Evolutionary conservation across 2,888 invertebrate genomes (phyloP).

Genomic region (Calliopum simillimum): DNA sequence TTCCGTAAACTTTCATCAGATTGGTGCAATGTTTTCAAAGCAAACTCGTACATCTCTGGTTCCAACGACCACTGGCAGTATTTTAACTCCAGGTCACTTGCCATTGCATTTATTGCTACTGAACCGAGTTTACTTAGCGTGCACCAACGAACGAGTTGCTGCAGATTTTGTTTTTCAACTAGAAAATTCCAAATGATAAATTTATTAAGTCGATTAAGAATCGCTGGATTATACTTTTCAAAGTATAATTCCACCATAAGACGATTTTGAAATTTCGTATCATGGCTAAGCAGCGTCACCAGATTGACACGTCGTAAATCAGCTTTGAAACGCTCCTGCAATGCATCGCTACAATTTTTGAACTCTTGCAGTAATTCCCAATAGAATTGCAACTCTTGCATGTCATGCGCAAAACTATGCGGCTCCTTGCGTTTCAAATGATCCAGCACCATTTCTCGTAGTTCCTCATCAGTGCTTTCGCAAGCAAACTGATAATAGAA

Average conservation of each 20-base stretch:
- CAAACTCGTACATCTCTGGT: constrained; percentile 61
- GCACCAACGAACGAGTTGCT: constrained; percentile 59
- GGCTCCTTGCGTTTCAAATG: constrained; percentile 72
- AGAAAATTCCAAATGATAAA: constrained; percentile 61
- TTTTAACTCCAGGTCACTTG: constrained; percentile 48
- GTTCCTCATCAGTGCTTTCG: constrained; percentile 70
- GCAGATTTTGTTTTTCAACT: constrained; percentile 51
- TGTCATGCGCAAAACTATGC: constrained; percentile 54
- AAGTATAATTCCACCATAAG: constrained; percentile 64
- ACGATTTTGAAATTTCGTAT: constrained; percentile 55
- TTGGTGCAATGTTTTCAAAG: constrained; percentile 49
- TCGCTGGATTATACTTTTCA: constrained; percentile 55
- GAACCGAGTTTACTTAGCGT: not conserved
- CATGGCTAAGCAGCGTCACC: constrained; percentile 61
- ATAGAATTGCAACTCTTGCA: constrained; percentile 56
- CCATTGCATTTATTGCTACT: constrained; percentile 5
- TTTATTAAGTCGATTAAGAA: constrained; percentile 62
- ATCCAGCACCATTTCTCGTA: constrained; percentile 76
- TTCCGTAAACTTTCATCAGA: constrained; percentile 59
- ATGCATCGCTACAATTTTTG: constrained; percentile 48
- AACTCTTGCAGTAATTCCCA: constrained; percentile 59
- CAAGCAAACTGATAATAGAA: constrained; percentile 69
- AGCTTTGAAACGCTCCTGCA: constrained; percentile 41
- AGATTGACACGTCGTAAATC: constrained; percentile 57
- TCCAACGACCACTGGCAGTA: constrained; percentile 60